phyloP scores from a whole-genome alignment of 2,888 invertebrate species.

The Chymomyza fuscimana region DNA sequence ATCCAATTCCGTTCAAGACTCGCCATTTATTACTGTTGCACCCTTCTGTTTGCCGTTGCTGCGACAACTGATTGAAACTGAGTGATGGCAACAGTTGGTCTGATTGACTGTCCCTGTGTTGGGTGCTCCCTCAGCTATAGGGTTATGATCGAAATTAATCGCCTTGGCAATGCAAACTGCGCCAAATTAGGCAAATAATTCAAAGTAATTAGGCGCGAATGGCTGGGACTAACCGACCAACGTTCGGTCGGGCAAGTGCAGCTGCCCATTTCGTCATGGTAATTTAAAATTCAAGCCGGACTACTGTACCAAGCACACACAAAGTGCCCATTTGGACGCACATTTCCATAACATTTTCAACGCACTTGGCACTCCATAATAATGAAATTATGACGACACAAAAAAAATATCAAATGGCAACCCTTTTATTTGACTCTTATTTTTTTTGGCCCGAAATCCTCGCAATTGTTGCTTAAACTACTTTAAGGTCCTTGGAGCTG shows the following conservation, averaged over 20 bases:
- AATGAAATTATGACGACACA: conserved; percentile 68
- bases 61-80: conserved; percentile 56
- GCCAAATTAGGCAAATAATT: conserved; percentile 74
- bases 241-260: not conserved
- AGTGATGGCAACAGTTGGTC: conserved; percentile 68
- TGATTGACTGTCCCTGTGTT: conserved; percentile 53
- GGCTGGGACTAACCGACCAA: not conserved
- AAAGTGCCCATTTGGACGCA: conserved; percentile 58
- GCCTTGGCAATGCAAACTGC: conserved; percentile 65
- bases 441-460: conserved; percentile 13
- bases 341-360: conserved; percentile 58
- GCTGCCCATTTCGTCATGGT: not conserved
- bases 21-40: conserved; percentile 7
- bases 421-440: conserved; percentile 15
- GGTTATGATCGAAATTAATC: conserved; percentile 64
- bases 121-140: conserved; percentile 21
- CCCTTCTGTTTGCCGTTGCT: conserved; percentile 35
- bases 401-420: conserved; percentile 39
- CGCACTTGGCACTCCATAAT: conserved; percentile 67
- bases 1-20: conserved; percentile 39
- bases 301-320: conserved; percentile 45
- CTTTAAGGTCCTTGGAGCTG: conserved; percentile 39
- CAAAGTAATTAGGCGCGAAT: conserved; percentile 65
- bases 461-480: conserved; percentile 44
- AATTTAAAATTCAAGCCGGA: conserved; percentile 7